These are phyloP conservation scores for Timema podura DNA, from an alignment of 2,888 invertebrate genomes.

Conservation along the genomic window DNA sequence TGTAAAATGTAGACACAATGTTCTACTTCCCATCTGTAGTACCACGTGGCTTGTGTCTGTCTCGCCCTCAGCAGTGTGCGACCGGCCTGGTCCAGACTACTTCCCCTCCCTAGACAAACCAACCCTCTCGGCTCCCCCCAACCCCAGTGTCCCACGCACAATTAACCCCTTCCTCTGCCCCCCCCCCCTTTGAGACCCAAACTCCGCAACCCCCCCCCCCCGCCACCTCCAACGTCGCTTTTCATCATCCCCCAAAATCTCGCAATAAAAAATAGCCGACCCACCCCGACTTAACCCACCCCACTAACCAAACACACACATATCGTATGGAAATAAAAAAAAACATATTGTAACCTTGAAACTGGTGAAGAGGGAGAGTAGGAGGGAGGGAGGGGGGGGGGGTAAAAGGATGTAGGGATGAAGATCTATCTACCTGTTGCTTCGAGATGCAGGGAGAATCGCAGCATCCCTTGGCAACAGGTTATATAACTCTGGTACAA, in stretches of 20 bases:
- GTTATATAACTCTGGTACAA: no score
- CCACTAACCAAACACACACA: background rate
- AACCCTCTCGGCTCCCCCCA: background rate
- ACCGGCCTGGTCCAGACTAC: slow-evolving; percentile 7
- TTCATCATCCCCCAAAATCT: slow-evolving; percentile 3
- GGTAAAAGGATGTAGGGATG: background rate
- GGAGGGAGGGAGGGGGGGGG: background rate
- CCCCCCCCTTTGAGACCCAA: background rate
- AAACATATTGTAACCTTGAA: slow-evolving; percentile 1
- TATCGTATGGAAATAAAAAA: slow-evolving; percentile 11
- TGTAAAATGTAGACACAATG: no score
- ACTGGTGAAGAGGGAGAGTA: background rate
- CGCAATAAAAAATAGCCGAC: slow-evolving; percentile 14
- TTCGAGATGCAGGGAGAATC: background rate
- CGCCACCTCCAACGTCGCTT: background rate
- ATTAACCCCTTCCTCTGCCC: slow-evolving; percentile 11
- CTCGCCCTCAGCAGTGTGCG: background rate
- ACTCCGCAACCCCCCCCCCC: slow-evolving; percentile 6
- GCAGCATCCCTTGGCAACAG: background rate
- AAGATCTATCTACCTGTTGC: slow-evolving; percentile 16
- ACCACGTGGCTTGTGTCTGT: no score
- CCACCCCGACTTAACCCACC: background rate
- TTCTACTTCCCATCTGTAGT: no score
- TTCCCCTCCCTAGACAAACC: slow-evolving; percentile 2
- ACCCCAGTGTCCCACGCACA: slow-evolving; percentile 8